phyloP scores from a whole-genome alignment of 2,113 vertebrate genomes.

The Cottus gobio region DNA sequence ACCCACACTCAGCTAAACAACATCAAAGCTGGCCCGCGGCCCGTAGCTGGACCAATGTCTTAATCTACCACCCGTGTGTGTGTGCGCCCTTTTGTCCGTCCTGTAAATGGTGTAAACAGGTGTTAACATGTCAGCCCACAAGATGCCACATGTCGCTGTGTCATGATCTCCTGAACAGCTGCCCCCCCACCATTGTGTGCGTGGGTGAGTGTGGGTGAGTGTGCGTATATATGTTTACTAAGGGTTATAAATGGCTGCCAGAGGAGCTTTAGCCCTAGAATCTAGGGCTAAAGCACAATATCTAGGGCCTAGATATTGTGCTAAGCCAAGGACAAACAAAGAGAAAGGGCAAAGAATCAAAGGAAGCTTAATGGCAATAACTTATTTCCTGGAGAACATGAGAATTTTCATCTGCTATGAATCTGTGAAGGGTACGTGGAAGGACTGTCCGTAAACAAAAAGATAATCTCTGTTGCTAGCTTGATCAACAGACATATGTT shows the following conservation, averaged over 20 bases:
- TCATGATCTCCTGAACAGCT: slow-evolving; percentile 77
- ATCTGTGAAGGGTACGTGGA: background rate
- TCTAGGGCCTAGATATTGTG: slow-evolving; percentile 54
- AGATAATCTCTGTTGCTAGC: background rate
- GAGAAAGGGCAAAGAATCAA: slow-evolving; percentile 44
- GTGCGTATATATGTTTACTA: slow-evolving; percentile 43
- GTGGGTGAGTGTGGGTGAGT: slow-evolving; percentile 7
- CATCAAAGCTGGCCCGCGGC: slow-evolving; percentile 54
- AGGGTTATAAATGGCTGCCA: slow-evolving; percentile 53
- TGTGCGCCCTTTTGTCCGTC: slow-evolving; percentile 34
- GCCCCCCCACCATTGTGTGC: slow-evolving; percentile 47
- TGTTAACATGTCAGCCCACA: slow-evolving; percentile 77
- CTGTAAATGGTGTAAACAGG: slow-evolving; percentile 77
- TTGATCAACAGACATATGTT: slow-evolving; percentile 3
- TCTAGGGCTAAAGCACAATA: no score
- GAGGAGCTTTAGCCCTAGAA: slow-evolving; percentile 38
- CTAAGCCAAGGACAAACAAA: slow-evolving; percentile 67
- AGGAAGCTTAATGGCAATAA: background rate
- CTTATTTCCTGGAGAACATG: slow-evolving; percentile 23
- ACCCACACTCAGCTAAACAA: slow-evolving; percentile 23
- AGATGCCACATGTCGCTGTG: slow-evolving; percentile 77
- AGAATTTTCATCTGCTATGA: background rate
- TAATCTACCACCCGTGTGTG: slow-evolving; percentile 39
- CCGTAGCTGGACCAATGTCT: slow-evolving; percentile 51
- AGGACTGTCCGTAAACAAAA: slow-evolving; percentile 1